Percentiles rank a stretch among this genome's conserved stretches.
Conservation (phyloP, 2,113 vertebrate species). For the Microcebus ravelobensis region DNA sequence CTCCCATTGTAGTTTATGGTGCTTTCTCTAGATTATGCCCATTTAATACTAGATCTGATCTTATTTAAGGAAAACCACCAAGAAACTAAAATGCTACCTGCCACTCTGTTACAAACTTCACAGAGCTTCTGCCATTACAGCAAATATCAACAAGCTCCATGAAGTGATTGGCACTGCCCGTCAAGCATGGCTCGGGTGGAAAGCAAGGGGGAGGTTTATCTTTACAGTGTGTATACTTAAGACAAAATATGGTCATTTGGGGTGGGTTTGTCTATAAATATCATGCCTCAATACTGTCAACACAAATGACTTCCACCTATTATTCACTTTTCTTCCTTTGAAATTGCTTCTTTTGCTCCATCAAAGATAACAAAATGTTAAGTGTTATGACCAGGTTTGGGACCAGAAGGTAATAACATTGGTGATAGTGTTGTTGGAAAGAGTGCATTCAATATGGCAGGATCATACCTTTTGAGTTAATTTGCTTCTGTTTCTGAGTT, state of each 20-base stretch:
- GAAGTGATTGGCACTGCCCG: slow-evolving; percentile 61
- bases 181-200: slow-evolving; percentile 72
- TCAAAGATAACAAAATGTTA: slow-evolving; percentile 15
- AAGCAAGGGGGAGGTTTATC: slow-evolving; percentile 23
- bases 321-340: slow-evolving; percentile 42
- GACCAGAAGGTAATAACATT: not conserved
- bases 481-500: not conserved
- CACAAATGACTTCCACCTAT: slow-evolving; percentile 49
- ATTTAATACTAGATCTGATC: slow-evolving; percentile 12
- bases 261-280: slow-evolving; percentile 56
- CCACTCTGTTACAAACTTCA: slow-evolving; percentile 46
- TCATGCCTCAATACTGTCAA: slow-evolving; percentile 56
- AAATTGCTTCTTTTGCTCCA: slow-evolving; percentile 1
- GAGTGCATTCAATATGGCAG: not conserved
- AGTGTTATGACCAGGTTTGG: slow-evolving; percentile 4
- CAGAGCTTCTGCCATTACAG: slow-evolving; percentile 33
- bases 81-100: not conserved
- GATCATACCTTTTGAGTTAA: not conserved
- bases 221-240: slow-evolving; percentile 50
- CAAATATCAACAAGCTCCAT: slow-evolving; percentile 29
- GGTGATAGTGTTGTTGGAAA: not conserved
- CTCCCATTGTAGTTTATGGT: accelerated
- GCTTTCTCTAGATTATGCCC: not conserved
- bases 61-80: not conserved
- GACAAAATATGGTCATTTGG: slow-evolving; percentile 44